Conservation (phyloP, 2,888 invertebrate genomes). For the Hirudinaria manillensis region DNA sequence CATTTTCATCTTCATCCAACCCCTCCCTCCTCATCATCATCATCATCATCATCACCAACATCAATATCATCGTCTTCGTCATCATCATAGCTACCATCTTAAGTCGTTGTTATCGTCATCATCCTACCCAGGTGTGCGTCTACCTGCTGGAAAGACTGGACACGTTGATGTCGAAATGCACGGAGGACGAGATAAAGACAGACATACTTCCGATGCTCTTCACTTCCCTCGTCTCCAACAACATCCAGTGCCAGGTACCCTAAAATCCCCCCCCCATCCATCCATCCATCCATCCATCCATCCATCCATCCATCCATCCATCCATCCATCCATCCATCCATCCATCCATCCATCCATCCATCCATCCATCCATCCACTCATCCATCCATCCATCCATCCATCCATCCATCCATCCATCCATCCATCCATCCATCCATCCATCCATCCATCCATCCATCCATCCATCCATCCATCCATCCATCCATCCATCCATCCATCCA, state of each 20-base stretch:
- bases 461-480: not conserved
- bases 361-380: constrained; percentile 12
- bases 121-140: constrained; percentile 69
- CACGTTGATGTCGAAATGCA: constrained; percentile 77
- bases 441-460: constrained; percentile 10
- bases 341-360: not conserved
- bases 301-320: constrained; percentile 18
- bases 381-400: constrained; percentile 10
- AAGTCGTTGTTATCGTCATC: not conserved
- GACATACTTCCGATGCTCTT: constrained; percentile 82
- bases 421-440: constrained; percentile 15
- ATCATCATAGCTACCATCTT: not conserved
- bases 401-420: not conserved
- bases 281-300: constrained; percentile 18
- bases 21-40: not conserved
- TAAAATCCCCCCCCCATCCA: not conserved
- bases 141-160: constrained; percentile 83
- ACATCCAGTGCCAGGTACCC: constrained; percentile 84
- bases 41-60: not conserved
- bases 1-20: not conserved
- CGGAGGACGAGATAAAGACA: constrained; percentile 69
- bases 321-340: not conserved
- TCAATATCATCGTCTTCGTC: no score
- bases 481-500: constrained; percentile 15
- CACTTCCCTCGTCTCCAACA: constrained; percentile 77